Percentiles rank a stretch among this genome's conserved stretches.
Evolutionary conservation across 2,888 invertebrate species (phyloP).

Genomic region (Drosophila stalkeri): DNA sequence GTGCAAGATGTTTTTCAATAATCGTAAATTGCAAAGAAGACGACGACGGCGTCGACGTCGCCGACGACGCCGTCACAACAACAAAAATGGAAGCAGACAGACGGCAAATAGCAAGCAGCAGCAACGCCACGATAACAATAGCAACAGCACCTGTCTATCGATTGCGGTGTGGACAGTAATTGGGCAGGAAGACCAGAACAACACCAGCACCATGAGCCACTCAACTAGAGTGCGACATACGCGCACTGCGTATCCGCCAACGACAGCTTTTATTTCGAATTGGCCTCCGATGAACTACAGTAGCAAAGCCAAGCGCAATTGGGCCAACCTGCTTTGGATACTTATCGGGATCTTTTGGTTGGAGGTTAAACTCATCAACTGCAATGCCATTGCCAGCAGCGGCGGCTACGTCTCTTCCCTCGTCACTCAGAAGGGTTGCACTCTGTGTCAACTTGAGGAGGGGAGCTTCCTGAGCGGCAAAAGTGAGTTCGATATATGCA

Average conservation of each 20-base stretch:
- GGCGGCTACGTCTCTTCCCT: constrained; percentile 64
- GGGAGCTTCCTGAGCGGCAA: constrained; percentile 53
- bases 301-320: constrained; percentile 60
- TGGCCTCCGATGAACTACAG: constrained; percentile 26
- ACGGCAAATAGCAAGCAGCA: constrained; percentile 22
- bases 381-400: constrained; percentile 68
- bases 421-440: constrained; percentile 63
- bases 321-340: constrained; percentile 81
- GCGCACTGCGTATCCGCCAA: constrained; percentile 3
- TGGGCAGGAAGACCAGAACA: constrained; percentile 14
- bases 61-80: constrained; percentile 56
- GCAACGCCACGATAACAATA: constrained; percentile 19
- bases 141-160: constrained; percentile 18
- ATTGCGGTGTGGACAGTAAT: constrained; percentile 52
- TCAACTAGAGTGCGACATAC: neutral
- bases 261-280: constrained; percentile 29
- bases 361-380: constrained; percentile 82
- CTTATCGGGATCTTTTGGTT: constrained; percentile 83
- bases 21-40: constrained; percentile 62
- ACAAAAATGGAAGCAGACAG: constrained; percentile 25
- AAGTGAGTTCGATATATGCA: constrained; percentile 36
- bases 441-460: constrained; percentile 67
- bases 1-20: constrained; percentile 70
- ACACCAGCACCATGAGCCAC: constrained; percentile 1
- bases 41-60: constrained; percentile 63